Percentiles rank a stretch among this genome's conserved stretches.
These are phyloP conservation scores for Allophyes oxyacanthae DNA, from an alignment of 2,888 invertebrate genomes.

Conservation along the genomic window DNA sequence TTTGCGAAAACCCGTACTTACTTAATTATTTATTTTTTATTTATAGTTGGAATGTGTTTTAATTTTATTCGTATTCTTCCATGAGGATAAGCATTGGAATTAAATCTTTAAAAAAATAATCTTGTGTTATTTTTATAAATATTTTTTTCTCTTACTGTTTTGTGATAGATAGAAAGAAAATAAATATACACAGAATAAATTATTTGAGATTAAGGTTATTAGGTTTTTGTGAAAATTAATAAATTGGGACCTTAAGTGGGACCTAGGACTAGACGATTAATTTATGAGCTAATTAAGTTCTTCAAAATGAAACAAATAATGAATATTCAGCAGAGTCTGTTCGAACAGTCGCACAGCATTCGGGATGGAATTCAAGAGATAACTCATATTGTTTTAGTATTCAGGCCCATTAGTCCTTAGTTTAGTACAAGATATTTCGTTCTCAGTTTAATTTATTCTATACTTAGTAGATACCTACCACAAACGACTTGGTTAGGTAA, in stretches of 20 bases:
- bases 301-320: constrained; percentile 38
- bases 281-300: constrained; percentile 17
- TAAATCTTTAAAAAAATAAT: too few species aligned
- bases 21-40: too few species aligned
- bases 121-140: too few species aligned
- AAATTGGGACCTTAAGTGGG: constrained; percentile 4
- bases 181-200: too few species aligned
- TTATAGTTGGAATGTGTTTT: too few species aligned
- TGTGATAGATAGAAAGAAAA: too few species aligned
- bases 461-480: not conserved
- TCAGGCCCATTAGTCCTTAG: constrained; percentile 14
- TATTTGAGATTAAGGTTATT: not conserved
- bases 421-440: not conserved
- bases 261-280: constrained; percentile 13
- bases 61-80: too few species aligned
- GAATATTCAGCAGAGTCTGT: constrained; percentile 30
- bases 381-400: constrained; percentile 29
- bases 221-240: not conserved
- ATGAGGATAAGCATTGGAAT: too few species aligned
- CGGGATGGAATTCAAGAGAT: constrained; percentile 28
- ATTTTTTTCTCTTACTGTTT: too few species aligned
- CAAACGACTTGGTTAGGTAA: too few species aligned
- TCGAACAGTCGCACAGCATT: constrained; percentile 30
- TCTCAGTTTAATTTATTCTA: constrained; percentile 6
- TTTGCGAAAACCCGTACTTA: not conserved